Evolutionary conservation across 1,140 invertebrate species (phyloP).

Genomic region (Pseudomyrmex flavicornis): DNA sequence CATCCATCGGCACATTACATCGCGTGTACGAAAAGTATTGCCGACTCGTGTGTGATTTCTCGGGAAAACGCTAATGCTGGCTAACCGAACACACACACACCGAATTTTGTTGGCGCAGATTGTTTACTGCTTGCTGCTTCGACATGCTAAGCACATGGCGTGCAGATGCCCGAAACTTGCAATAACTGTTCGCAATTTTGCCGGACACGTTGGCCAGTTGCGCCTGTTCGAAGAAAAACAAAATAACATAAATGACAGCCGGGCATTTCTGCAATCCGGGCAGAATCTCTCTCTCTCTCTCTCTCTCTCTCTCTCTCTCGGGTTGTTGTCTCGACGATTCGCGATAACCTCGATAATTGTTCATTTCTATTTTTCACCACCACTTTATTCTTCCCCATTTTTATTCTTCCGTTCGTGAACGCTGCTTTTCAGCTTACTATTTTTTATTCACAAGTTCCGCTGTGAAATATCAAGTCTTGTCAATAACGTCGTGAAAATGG

Average conservation of each 20-base stretch:
- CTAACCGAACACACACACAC: constrained; percentile 2
- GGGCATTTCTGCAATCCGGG: neutral
- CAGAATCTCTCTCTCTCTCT: neutral
- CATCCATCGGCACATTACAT: constrained; percentile 12
- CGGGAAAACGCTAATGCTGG: constrained; percentile 24
- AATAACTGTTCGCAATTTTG: constrained; percentile 49
- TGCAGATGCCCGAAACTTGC: constrained; percentile 19
- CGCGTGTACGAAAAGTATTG: neutral
- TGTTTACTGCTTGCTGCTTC: constrained; percentile 14
- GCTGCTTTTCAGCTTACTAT: neutral
- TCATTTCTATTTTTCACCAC: too few relatives aligned
- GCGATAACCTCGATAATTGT: neutral
- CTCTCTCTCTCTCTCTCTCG: neutral
- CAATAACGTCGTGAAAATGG: neutral
- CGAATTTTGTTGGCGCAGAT: constrained; percentile 21
- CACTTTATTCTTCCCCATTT: too few relatives aligned
- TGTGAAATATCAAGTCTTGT: too few relatives aligned
- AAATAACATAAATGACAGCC: constrained; percentile 6
- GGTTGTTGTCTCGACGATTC: too few relatives aligned
- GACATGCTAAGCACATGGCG: constrained; percentile 30
- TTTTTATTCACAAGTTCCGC: too few relatives aligned
- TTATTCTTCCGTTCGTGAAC: too few relatives aligned
- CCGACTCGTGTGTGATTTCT: constrained; percentile 13
- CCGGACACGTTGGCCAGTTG: neutral
- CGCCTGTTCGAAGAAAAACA: neutral